A percentile compares a stretch with the other conserved stretches of the same genome.
Evolutionary conservation across 2,113 vertebrate species (phyloP).

Genomic region (Myotis davidii): DNA sequence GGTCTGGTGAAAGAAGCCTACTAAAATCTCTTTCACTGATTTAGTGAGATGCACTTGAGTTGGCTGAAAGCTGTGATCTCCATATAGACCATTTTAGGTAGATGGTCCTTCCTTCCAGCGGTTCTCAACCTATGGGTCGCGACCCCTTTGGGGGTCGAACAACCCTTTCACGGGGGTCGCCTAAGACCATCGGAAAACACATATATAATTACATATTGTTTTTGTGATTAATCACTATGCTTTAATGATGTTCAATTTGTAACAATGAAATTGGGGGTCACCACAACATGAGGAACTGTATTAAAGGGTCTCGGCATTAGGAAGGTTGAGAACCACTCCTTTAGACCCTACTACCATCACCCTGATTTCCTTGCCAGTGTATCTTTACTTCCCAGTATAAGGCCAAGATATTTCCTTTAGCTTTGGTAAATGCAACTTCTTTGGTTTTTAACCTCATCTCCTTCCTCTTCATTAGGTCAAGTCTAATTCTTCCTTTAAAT

Average conservation of each 20-base stretch:
- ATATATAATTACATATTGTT: too few relatives aligned
- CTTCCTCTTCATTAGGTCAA: not conserved
- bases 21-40: not conserved
- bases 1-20: not conserved
- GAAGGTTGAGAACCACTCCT: too few relatives aligned
- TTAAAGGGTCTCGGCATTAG: too few relatives aligned
- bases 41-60: not conserved
- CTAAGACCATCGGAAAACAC: too few relatives aligned
- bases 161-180: too few relatives aligned
- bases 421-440: not conserved
- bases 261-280: too few relatives aligned
- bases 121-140: too few relatives aligned
- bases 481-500: not conserved
- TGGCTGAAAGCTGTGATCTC: not conserved
- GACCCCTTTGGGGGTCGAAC: too few relatives aligned
- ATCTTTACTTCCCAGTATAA: not conserved
- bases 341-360: not conserved
- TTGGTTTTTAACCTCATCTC: conserved; percentile 18
- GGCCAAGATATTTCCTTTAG: not conserved
- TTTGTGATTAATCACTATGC: too few relatives aligned
- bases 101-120: not conserved
- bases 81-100: not conserved
- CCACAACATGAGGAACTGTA: too few relatives aligned
- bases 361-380: not conserved
- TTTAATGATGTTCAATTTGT: too few relatives aligned